Base-by-base conservation (phyloP, 2,888 invertebrate genomes). In the Nomada flava region DNA sequence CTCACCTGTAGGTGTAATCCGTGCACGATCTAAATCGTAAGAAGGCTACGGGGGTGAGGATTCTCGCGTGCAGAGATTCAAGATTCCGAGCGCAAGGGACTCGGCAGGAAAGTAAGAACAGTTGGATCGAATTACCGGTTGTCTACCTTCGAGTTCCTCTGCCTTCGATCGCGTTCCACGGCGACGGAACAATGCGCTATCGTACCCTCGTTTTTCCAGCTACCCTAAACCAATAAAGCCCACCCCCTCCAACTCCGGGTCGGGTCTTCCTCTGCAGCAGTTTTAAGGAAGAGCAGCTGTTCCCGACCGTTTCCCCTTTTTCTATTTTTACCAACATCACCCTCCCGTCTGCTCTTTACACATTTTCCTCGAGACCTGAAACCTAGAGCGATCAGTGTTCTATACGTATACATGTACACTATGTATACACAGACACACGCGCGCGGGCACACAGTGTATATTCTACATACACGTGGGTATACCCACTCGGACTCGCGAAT, bases 191-290 rank as follows among this genome's bases (percentile, higher is more conserved):
- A 81, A 86, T 81, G 74, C 70, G 20, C 72, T 42, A 20, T 62
- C 75, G 59, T 62, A 76, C 76, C 76, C 72, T 57, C 79, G 77
- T 64, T 85, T 79, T 79, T 77, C 74, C 79, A 69, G 76, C 85
- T 86, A 89, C 90, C 91, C 90, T 90, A 90, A 91, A 89, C 90
- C 90, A 90, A 91, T 91, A 90, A 89, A 88, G 78, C 83, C 50
- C 85, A 83, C 82, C 83, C 86, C 81, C 88, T 70, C 80, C 64
- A 57, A 62, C 65, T 29, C 64, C 36, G 9, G 13, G 15, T 10
- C 47, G 72, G 52, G 71, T 87, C 82, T 60, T 79, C 76, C 70
- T 78, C 85, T 76, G 67, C 11, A 29, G 23, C 67, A 62, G 71
- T 82, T 85, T 86, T 78, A 84, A 87, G 86, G 83, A 83, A 87